Evolutionary conservation across 2,888 invertebrate species (phyloP), one percentile per base, ranked within the genome.

Genomic region (Mechanitis messenoides): DNA sequence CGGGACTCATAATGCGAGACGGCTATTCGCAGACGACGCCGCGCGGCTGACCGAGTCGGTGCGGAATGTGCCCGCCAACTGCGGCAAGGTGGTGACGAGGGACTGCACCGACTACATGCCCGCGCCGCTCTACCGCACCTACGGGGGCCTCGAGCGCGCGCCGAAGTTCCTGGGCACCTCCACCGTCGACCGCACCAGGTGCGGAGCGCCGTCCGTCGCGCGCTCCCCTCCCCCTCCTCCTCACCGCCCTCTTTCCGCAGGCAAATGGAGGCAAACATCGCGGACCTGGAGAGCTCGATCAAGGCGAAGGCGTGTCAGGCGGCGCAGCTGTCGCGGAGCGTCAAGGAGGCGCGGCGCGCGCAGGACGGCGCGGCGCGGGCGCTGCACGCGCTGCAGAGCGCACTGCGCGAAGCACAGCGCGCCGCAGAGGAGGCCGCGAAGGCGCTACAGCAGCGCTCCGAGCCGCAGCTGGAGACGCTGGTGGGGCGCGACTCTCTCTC

Each of bases 91-190:
- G 3, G 87, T 95, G 59, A 95, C 95, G 1, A 84, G 92, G 55
- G 91, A 91, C 67, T 92, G 92, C 12, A 92, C 95, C 61, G 92
- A 92, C 75, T 95, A 93, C 84, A 92, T 87, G 77, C 96, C 96
- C 2, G 93, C 93, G 76, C 96, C 96, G 28, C 91, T 92, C 78
- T 96, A 95, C 84, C 92, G 93, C 73, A 92, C 93, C 71, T 96
- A 96, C 78, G 93, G 93, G 45, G 92, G 93, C 12, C 82, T 79
- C 56, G 91, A 91, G 42, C 76, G 82, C 1, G 77, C 78, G 42
- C 91, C 93, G 2, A 90, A 90, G 93, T 1, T 90, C 90, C 56
- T 93, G 90, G 95, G 72, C 94, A 95, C 81, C 92, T 93, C 55
- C 79, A 92, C 92, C 1, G 87, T 85, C 11, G 93, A 95, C 74